Evolutionary conservation across 2,113 vertebrate species (phyloP), one percentile per base, ranked within the genome.

Genomic region (Cyanoramphus novaezelandiae): DNA sequence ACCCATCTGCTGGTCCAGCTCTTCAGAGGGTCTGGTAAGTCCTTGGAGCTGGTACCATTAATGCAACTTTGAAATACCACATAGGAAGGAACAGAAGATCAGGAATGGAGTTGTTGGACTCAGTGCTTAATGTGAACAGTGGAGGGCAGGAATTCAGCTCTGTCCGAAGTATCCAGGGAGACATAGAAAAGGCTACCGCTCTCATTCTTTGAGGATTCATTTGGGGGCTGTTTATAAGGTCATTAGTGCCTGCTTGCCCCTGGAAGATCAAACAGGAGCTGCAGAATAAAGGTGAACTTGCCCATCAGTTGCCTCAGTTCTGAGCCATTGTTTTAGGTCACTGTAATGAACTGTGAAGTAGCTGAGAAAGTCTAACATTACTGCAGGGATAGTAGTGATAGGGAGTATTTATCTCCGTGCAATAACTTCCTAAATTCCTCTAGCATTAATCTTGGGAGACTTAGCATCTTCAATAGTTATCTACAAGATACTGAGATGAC

Each of bases 51-150:
- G 52, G 18, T 76, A 11, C 24, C 13, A 13, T 47, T 82, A 60
- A 47, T 0, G 4, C 21, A 39, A 2, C 59, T 43, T 57, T 49
- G n/a, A 77, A 65, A 70, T 67, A 23, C 2, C 17, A 7, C 6
- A 3, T 12, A 5, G 37, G 62, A 86, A 65, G 13, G 35, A 86
- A 44, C 8, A 77, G 39, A 80, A 43, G 14, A 15, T 41, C 37
- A 49, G n/a, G n/a, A 90, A 15, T n/a, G 29, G 33, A 44, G 10
- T 3, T 19, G 4, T 13, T 29, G 63, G 31, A 41, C 37, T 46
- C 24, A 31, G 23, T 0, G 0, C 28, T 23, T 37, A 0, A 0
- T 4, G 4, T 44, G 37, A 74, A 46, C 1, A 1, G 18, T 39
- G 37, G 18, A 53, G 49, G 33, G 24, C 53, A 50, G 23, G 39